A percentile compares a stretch with the other conserved stretches of the same genome.
These are phyloP conservation scores for Macaca mulatta DNA, from an alignment of 2,113 vertebrate genomes.

Conservation along the genomic window DNA sequence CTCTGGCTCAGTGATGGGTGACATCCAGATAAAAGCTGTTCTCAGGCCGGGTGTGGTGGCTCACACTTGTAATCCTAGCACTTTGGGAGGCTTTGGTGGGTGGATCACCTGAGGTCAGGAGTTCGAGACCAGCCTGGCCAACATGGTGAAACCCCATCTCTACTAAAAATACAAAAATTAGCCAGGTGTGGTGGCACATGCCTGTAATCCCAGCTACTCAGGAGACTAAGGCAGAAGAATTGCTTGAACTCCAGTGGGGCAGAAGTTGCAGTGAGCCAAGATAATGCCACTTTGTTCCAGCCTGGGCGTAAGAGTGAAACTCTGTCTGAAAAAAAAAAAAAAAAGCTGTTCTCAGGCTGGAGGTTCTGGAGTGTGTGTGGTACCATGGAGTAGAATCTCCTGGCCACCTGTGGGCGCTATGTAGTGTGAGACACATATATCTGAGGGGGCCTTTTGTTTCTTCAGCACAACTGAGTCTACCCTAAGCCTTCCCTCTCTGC, in stretches of 20 bases:
- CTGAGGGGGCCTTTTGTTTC: not conserved
- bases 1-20: slow-evolving; percentile 44
- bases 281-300: too few species aligned
- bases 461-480: not conserved
- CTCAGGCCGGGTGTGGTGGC: not conserved
- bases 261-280: not conserved
- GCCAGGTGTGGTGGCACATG: not conserved
- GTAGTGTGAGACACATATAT: not conserved
- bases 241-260: not conserved
- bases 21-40: not conserved
- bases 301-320: not conserved
- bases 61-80: not conserved
- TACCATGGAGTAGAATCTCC: not conserved
- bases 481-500: not conserved
- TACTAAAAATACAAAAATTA: not conserved
- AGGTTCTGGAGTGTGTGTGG: not conserved
- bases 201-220: not conserved
- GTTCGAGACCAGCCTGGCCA: not conserved
- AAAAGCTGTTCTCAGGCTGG: too few species aligned
- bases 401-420: not conserved
- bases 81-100: not conserved
- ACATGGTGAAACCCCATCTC: not conserved
- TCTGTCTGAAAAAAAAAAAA: too few species aligned
- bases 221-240: not conserved
- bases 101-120: not conserved